A percentile compares a stretch with the other conserved stretches of the same genome.
phyloP scores from a whole-genome alignment of 2,113 vertebrate genomes.

The Rattus rattus region DNA sequence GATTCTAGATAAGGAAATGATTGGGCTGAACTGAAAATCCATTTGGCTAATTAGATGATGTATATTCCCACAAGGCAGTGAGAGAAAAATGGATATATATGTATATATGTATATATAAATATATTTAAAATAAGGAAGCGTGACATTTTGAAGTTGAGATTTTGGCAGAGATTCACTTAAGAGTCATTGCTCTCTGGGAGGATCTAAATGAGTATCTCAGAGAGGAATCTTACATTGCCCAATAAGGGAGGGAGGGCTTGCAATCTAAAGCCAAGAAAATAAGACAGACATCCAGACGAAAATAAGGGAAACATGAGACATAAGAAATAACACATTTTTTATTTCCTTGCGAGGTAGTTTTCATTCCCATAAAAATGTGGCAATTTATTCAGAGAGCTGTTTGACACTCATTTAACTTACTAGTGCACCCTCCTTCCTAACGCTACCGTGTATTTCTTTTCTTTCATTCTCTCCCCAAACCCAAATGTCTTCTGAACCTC shows the following conservation, averaged over 20 bases:
- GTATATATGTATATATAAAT: slow-evolving; percentile 40
- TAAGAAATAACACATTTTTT: not conserved
- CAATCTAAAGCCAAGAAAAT: slow-evolving; percentile 51
- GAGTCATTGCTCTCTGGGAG: slow-evolving; percentile 61
- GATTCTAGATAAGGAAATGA: slow-evolving; percentile 90
- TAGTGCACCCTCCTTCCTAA: not conserved
- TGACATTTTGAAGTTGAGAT: slow-evolving; percentile 82
- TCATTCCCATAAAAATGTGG: slow-evolving; percentile 27
- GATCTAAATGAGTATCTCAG: slow-evolving; percentile 48
- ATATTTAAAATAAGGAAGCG: slow-evolving; percentile 81
- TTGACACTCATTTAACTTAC: not conserved
- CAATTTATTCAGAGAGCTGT: not conserved
- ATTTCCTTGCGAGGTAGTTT: not conserved
- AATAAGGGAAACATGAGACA: not conserved
- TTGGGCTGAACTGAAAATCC: slow-evolving; percentile 90
- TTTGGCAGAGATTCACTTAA: slow-evolving; percentile 79
- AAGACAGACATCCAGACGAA: slow-evolving; percentile 43
- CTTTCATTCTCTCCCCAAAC: not conserved
- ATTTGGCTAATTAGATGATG: slow-evolving; percentile 91
- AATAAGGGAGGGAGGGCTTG: slow-evolving; percentile 21
- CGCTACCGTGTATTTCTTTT: not conserved
- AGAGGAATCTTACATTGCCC: slow-evolving; percentile 53
- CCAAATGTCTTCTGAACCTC: not conserved
- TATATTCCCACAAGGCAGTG: slow-evolving; percentile 85
- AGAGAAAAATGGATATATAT: slow-evolving; percentile 67